Base-by-base conservation (phyloP, 1,140 invertebrate species). In the Seison nebaliae region DNA sequence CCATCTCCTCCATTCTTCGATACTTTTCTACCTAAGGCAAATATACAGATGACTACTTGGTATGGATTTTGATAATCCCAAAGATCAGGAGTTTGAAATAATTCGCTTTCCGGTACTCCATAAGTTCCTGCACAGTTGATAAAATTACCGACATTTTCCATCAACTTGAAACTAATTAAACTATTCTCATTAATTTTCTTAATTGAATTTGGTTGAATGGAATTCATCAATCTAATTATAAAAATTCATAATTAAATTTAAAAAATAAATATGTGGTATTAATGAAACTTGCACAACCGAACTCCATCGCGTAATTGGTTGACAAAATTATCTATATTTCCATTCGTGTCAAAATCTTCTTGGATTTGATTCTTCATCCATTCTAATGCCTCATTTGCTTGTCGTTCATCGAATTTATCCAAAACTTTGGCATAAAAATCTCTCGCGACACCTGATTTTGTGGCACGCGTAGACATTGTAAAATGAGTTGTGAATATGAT, bases 131-230 rank as follows among this genome's bases (percentile, higher is more conserved):
- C 76, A 3, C 70, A 70, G 43, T 72, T 71, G 29, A 88, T 61
- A 60, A 91, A 93, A 5, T 69, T 67, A 46, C 83, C 80, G 42
- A 93, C 91, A 52, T 91, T 83, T 60, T 93, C 84, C 84, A 93
- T 93, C 21, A 51, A 45, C 38, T 54, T 54, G 32, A 56, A 56
- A 17, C 5, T 18, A 26, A 26, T 3, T 1, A 26, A 12, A 4
- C 1, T 36, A 17, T 24, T 16, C 11, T 2, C n/a, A 18, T 36
- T 36, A n/a, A 36, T 36, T 29, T 36, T 36, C 19, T 8, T 15
- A 15, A 36, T 14, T 24, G 14, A 20, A 28, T 36, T 16, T 9
- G 35, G 35, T 20, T 14, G 2, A 2, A 36, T 16, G 3, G n/a
- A 5, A 8, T 36, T 36, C 8, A 26, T 26, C 19, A 36, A 9